Percentiles rank a stretch among this genome's conserved stretches.
phyloP scores from a whole-genome alignment of 2,797 vertebrate species.

The Hypotaenidia philippensis region DNA sequence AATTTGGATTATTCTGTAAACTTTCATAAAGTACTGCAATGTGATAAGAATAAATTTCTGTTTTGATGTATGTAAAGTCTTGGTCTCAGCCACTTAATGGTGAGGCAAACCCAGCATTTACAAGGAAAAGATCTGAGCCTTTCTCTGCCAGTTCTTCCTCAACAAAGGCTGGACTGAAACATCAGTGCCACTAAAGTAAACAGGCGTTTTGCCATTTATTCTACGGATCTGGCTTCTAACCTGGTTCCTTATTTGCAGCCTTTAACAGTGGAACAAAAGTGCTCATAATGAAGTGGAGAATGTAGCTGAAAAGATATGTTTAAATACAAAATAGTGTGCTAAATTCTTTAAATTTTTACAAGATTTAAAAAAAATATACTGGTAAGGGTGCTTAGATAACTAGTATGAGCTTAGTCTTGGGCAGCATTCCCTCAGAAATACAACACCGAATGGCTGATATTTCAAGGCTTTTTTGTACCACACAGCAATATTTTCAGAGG shows the following conservation, averaged over 20 bases:
- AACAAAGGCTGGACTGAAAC: neutral
- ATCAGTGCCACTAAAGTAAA: neutral
- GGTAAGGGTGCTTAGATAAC: neutral
- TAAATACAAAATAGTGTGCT: neutral
- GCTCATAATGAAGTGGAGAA: neutral
- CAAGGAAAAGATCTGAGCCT: neutral
- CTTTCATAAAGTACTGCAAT: neutral
- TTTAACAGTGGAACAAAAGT: neutral
- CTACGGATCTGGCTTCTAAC: neutral
- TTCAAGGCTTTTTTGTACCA: neutral
- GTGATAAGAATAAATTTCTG: neutral
- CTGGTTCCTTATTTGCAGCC: neutral
- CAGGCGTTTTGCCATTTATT: neutral
- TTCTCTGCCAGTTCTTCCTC: neutral
- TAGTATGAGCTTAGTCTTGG: neutral
- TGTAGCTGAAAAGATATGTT: neutral
- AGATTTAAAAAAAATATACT: neutral
- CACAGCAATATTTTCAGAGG: neutral
- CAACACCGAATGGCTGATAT: neutral
- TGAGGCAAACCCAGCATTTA: neutral
- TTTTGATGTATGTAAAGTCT: neutral
- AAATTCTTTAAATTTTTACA: neutral
- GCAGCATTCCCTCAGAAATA: neutral
- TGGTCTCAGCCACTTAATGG: neutral
- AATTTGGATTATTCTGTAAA: neutral